Evolutionary conservation across 2,113 vertebrate species (phyloP), one percentile per base, ranked within the genome.

Genomic region (Notothenia rossii): DNA sequence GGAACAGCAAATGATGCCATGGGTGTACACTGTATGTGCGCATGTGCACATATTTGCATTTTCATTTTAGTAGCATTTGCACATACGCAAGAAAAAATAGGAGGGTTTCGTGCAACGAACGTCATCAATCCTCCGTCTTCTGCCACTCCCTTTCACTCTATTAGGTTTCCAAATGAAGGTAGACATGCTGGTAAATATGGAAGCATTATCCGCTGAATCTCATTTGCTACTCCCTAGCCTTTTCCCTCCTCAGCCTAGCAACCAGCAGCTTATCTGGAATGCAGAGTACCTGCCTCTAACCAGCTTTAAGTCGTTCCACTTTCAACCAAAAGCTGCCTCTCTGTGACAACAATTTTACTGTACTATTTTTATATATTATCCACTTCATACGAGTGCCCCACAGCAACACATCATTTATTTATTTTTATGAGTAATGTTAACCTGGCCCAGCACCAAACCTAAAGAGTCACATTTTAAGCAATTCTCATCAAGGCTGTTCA

Each of bases 121-220:
- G 4, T 50, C 63, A 13, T 69, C 40, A 45, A 12, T 6, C 50
- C n/a, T 29, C 51, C 13, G 43, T 75, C 56, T 45, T 59, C 70
- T 68, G 61, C 49, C 73, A 25, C 54, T 64, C 68, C 36, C 66
- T 75, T 68, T 70, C 25, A 25, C 69, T 50, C 36, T 77, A 22
- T 64, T 68, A 7, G 56, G 43, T 71, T 77, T 84, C 61, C 18
- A 75, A 77, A 80, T 54, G 33, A 81, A 20, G 49, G 29, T 6
- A 66, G 63, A 64, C 63, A 72, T 29, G 68, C 25, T 62, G 51
- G 60, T 67, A 55, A 64, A 71, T 68, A 62, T 69, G 62, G 74
- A 75, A 83, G 69, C 53, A 70, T 14, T 33, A 7, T 25, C 62
- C 40, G 65, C 33, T 50, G 22, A n/a, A 66, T 77, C 49, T 49